Evolutionary conservation across 2,113 vertebrate genomes (phyloP).

Genomic region (Egretta garzetta): DNA sequence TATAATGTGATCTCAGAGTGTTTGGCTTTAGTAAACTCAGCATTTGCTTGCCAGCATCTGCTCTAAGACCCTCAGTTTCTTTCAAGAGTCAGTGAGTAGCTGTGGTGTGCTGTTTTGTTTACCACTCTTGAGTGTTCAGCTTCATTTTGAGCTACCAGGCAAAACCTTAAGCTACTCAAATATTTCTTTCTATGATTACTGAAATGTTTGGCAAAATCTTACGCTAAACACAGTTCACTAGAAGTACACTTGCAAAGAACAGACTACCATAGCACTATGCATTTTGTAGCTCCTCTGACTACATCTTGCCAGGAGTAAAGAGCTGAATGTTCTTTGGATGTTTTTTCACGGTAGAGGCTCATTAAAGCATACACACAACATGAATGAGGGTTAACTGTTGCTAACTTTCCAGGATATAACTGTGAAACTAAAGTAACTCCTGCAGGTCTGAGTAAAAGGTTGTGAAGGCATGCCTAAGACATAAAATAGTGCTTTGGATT

Average conservation of each 20-base stretch:
- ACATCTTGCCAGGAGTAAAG: not conserved
- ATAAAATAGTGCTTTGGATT: not conserved
- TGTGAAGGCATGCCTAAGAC: fast-evolving
- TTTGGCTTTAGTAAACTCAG: not conserved
- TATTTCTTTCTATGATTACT: not conserved
- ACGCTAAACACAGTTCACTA: not conserved
- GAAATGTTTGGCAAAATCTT: not conserved
- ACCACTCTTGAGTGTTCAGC: not conserved
- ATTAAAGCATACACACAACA: not conserved
- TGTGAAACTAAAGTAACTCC: not conserved
- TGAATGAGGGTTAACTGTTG: not conserved
- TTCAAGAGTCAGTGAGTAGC: not conserved
- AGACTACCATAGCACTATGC: not conserved
- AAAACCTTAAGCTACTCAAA: not conserved
- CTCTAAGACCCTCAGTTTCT: not conserved
- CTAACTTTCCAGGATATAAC: not conserved
- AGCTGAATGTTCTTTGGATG: not conserved
- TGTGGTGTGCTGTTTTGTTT: not conserved
- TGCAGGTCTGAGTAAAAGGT: not conserved
- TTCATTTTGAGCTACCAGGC: not conserved
- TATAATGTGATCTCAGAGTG: not conserved
- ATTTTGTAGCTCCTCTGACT: not conserved
- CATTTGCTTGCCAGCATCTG: not conserved
- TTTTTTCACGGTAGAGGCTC: not conserved
- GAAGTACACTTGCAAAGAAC: not conserved